Evolutionary conservation across 2,888 invertebrate genomes (phyloP).

Genomic region (Sphaerophoria rueppellii): DNA sequence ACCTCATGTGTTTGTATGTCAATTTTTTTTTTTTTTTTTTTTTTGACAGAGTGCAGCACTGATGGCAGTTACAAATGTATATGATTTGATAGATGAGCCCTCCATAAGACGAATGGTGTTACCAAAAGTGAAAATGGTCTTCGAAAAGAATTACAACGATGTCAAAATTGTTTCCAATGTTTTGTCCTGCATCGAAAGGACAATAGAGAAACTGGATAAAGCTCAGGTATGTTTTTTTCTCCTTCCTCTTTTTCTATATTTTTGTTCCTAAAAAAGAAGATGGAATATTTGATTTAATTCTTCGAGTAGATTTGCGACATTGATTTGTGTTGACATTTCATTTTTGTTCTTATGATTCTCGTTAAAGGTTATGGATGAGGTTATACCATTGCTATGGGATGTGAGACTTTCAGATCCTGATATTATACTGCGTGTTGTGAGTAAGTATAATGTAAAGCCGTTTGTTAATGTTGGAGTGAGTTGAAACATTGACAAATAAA

Average conservation of each 20-base stretch:
- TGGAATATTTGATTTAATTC: constrained; percentile 4
- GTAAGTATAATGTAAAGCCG: constrained; percentile 86
- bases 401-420: constrained; percentile 94
- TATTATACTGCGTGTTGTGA: constrained; percentile 93
- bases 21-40: background rate
- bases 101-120: constrained; percentile 91
- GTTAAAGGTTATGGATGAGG: constrained; percentile 90
- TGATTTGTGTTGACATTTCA: constrained; percentile 37
- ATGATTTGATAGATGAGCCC: constrained; percentile 92
- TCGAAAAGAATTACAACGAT: constrained; percentile 91
- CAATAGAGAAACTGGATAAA: constrained; percentile 92
- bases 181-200: constrained; percentile 90
- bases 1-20: constrained; percentile 12
- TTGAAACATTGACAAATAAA: no score
- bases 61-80: constrained; percentile 92
- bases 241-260: background rate
- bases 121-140: constrained; percentile 90
- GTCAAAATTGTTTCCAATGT: constrained; percentile 91
- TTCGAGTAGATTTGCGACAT: constrained; percentile 14
- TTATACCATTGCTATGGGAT: constrained; percentile 93
- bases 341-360: constrained; percentile 49
- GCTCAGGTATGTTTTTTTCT: constrained; percentile 83
- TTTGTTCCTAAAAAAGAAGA: background rate
- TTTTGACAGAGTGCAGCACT: constrained; percentile 91
- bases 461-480: background rate